Conservation (phyloP, 2,888 invertebrate genomes). For the Patella ulyssiponensis region DNA sequence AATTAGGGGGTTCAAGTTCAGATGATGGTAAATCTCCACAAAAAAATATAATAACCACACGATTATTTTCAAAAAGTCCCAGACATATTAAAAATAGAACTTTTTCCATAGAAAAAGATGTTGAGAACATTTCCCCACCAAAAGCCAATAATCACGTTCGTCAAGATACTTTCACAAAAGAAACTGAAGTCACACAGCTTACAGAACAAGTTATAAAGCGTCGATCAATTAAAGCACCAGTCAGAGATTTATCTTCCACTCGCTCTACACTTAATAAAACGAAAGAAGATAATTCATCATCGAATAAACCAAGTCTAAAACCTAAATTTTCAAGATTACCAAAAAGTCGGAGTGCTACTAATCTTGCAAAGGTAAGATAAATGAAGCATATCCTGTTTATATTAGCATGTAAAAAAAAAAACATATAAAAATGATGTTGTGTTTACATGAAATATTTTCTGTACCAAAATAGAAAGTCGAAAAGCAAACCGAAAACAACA, state of each 20-base stretch:
- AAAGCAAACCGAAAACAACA: no score
- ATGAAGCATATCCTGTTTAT: no score
- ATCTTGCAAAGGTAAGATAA: constrained; percentile 3
- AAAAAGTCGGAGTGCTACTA: constrained; percentile 9
- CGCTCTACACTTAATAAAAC: background rate
- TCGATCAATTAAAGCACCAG: background rate
- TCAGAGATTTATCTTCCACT: constrained; percentile 15
- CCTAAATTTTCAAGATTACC: constrained; percentile 10
- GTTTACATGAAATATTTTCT: no score
- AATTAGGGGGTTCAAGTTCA: constrained; percentile 18
- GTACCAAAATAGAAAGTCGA: no score
- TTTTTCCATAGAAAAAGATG: background rate
- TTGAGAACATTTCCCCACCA: background rate
- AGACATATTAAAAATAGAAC: constrained; percentile 11
- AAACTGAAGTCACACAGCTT: constrained; percentile 17
- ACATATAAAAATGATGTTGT: no score
- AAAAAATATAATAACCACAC: constrained; percentile 24
- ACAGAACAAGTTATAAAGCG: background rate
- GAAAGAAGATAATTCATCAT: background rate
- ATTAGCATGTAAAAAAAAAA: no score
- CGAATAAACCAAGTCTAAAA: constrained; percentile 4
- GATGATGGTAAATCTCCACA: constrained; percentile 22
- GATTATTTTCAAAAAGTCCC: constrained; percentile 25
- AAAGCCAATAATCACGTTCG: constrained; percentile 10
- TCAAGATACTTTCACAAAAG: constrained; percentile 26